Conservation (phyloP, 2,888 invertebrate genomes). For the Timema cristinae region DNA sequence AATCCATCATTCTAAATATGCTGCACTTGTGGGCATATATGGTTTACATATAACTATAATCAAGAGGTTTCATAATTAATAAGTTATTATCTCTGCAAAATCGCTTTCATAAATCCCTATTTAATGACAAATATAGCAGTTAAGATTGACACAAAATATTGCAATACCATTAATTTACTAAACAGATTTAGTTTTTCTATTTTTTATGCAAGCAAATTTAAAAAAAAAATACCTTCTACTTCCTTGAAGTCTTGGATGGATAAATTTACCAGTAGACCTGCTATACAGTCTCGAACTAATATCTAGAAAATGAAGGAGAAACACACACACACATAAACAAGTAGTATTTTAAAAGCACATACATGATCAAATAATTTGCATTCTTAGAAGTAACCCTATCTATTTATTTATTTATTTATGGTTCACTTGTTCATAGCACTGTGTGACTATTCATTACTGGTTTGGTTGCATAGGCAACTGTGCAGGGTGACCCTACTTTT, state of each 20-base stretch:
- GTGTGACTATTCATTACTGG: too few species aligned
- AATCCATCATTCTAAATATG: too few species aligned
- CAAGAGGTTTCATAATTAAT: neutral
- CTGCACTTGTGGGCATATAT: too few species aligned
- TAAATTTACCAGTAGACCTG: constrained; percentile 72
- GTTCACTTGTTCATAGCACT: too few species aligned
- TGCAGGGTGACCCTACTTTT: too few species aligned
- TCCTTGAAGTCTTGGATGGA: constrained; percentile 80
- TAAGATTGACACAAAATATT: neutral
- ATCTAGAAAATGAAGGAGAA: constrained; percentile 45
- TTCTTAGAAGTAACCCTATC: too few species aligned
- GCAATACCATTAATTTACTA: neutral
- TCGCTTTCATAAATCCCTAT: constrained; percentile 6
- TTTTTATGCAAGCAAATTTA: neutral
- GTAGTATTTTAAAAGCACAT: too few species aligned
- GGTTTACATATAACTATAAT: too few species aligned
- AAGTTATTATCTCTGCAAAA: neutral
- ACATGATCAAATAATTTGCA: too few species aligned
- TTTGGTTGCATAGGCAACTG: too few species aligned
- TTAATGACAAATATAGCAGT: neutral
- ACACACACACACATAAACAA: neutral
- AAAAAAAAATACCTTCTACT: constrained; percentile 64
- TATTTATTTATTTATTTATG: too few species aligned
- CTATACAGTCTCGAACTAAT: constrained; percentile 77
- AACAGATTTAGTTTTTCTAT: neutral